Conservation (phyloP, 2,888 invertebrate species). For the Cheilosia impressa region DNA sequence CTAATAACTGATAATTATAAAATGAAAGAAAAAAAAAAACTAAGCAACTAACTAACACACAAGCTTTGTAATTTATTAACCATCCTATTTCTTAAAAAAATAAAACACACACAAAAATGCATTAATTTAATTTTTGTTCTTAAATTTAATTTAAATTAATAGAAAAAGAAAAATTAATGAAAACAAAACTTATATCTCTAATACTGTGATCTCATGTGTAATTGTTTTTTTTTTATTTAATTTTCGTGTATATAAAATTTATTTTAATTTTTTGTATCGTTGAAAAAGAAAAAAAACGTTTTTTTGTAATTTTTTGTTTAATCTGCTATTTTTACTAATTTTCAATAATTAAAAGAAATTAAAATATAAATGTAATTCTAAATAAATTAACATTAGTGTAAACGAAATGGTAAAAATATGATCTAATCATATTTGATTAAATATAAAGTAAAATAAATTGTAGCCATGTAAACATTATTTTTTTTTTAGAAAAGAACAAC, state of each 20-base stretch:
- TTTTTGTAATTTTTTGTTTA: constrained; percentile 48
- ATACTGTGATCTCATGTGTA: constrained; percentile 84
- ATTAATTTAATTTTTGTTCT: constrained; percentile 76
- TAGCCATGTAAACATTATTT: constrained; percentile 41
- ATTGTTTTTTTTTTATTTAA: constrained; percentile 75
- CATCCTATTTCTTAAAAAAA: constrained; percentile 65
- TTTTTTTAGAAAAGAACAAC: constrained; percentile 41
- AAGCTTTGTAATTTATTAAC: constrained; percentile 75
- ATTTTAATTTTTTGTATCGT: constrained; percentile 63
- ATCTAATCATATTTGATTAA: constrained; percentile 66
- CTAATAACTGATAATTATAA: constrained; percentile 65
- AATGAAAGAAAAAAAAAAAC: constrained; percentile 57
- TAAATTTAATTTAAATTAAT: constrained; percentile 58
- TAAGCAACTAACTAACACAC: constrained; percentile 71
- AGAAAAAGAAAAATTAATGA: constrained; percentile 39
- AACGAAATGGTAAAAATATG: constrained; percentile 50
- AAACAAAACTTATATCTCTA: constrained; percentile 83
- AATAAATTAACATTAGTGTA: constrained; percentile 79
- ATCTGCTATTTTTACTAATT: constrained; percentile 79
- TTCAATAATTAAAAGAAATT: constrained; percentile 73
- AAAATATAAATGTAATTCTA: constrained; percentile 74
- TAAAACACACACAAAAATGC: constrained; percentile 25
- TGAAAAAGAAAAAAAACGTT: constrained; percentile 38
- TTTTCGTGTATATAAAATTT: constrained; percentile 73
- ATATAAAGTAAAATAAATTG: constrained; percentile 25